Conservation (phyloP, 2,797 vertebrate species). For the Crax fasciolata region DNA sequence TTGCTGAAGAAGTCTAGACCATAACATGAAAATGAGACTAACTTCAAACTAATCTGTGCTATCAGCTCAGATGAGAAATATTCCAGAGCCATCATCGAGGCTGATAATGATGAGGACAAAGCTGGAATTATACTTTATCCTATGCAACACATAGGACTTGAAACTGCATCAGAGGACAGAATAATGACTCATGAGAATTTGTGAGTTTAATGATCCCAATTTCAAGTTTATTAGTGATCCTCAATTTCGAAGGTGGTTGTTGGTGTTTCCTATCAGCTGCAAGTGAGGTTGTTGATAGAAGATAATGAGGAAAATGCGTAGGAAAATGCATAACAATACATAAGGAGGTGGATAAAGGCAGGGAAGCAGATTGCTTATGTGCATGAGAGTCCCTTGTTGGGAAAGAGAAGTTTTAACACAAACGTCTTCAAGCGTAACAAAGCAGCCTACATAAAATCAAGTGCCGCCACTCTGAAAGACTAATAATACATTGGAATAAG, state of each 20-base stretch:
- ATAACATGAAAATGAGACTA: not conserved
- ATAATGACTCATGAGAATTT: not conserved
- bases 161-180: not conserved
- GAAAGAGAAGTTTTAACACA: not conserved
- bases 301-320: not conserved
- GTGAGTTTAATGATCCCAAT: not conserved
- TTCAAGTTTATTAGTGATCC: not conserved
- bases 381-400: not conserved
- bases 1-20: not conserved
- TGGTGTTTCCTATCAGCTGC: not conserved
- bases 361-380: not conserved
- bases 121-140: not conserved
- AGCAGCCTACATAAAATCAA: not conserved
- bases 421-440: not conserved
- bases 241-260: not conserved
- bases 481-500: too few species aligned
- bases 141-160: fast-evolving
- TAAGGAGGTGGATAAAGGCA: not conserved
- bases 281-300: not conserved
- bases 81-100: not conserved
- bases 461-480: too few species aligned
- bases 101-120: not conserved
- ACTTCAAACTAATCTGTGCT: not conserved
- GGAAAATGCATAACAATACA: not conserved
- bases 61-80: not conserved